Evolutionary conservation across 35 echinoderm and acorn worm genomes (phyloP).

Genomic region (Strongylocentrotus purpuratus): DNA sequence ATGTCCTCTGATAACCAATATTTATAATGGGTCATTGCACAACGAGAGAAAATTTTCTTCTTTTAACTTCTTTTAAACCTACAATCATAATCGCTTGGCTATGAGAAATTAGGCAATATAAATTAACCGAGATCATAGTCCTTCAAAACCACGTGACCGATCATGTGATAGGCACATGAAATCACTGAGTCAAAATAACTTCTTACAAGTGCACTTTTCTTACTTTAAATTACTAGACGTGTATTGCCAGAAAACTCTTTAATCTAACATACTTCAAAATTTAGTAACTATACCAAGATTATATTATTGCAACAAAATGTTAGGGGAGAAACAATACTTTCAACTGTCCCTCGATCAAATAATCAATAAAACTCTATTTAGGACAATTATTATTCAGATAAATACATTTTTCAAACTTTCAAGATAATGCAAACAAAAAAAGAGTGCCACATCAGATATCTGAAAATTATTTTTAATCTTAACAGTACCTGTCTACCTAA

Average conservation of each 20-base stretch:
- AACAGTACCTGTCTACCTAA: background rate
- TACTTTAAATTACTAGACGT: background rate
- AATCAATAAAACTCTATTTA: background rate
- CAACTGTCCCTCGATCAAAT: background rate
- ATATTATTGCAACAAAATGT: background rate
- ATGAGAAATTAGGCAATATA: background rate
- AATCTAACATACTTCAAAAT: background rate
- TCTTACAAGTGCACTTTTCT: constrained; percentile 11
- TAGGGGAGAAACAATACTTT: background rate
- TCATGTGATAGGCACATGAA: constrained; percentile 1
- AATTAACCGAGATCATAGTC: background rate
- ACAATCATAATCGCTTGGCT: background rate
- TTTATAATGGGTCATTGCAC: background rate
- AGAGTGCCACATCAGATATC: background rate
- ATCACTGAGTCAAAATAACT: background rate
- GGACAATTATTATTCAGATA: background rate
- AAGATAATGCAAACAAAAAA: no score
- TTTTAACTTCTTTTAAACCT: background rate
- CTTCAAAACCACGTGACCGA: background rate
- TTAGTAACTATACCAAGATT: background rate
- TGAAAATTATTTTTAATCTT: background rate
- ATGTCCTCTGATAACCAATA: background rate
- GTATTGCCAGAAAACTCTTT: background rate
- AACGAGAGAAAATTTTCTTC: background rate
- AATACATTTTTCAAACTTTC: no score